Evolutionary conservation across 2,797 vertebrate genomes (phyloP), one percentile per base, ranked within the genome.

Genomic region (Xyrichtys novacula): DNA sequence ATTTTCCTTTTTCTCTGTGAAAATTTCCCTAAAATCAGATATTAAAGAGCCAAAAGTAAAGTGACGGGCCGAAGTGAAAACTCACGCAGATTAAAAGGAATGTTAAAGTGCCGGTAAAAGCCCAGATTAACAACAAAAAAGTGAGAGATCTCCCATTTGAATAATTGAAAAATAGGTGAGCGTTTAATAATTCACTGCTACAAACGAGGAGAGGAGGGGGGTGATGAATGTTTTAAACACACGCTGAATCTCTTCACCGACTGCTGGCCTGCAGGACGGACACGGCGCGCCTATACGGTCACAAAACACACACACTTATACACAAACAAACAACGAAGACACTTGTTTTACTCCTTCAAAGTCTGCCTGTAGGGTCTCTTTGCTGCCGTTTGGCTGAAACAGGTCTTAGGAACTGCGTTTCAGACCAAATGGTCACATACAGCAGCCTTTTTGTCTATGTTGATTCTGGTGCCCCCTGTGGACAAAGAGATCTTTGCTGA

Each of bases 101-200:
- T 1, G 11, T n/a, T 17, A 7, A 39, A 32, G 39, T 16, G 12
- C 5, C 2, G 36, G 31, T 36, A 31, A 63, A 43, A 61, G 3
- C 7, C 9, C 0, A 63, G 25, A 79, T 70, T 19, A 59, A 50
- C 31, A 26, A 54, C 31, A 48, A 42, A 31, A 50, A 14, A 31
- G 47, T 67, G 66, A 77, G 74, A 84, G 82, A 79, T 88, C 75
- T 59, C 36, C 76, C 36, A 73, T 86, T 90, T 93, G 71, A 93
- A 94, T 93, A 91, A 93, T 93, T 94, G 63, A 92, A 93, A 91
- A 91, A 90, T 83, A 91, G 85, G 87, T 92, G 73, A 86, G 54
- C n/a, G 66, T 81, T 93, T 77, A 94, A 94, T 94, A 92, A 94
- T 94, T 94, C 79, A 94, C 86, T 73, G 71, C 63, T 88, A 93